Conservation (phyloP, 2,888 invertebrate species). For the Linhomoeus sp. region DNA sequence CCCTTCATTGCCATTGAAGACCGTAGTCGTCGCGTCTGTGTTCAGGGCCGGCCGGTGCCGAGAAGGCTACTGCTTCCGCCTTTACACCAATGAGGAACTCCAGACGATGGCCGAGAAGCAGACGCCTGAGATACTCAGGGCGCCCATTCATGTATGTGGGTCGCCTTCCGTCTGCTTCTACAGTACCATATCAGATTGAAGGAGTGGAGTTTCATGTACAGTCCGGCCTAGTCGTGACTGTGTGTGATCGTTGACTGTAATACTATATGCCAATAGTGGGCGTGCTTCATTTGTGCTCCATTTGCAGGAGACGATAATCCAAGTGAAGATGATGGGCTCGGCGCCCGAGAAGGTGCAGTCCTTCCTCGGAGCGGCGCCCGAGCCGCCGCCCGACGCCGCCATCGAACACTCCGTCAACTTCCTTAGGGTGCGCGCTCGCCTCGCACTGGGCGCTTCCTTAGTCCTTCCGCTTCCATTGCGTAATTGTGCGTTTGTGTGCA, state of each 20-base stretch:
- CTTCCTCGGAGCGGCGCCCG: slow-evolving; percentile 59
- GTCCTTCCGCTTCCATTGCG: no score
- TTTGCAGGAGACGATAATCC: slow-evolving; percentile 4
- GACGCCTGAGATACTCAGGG: slow-evolving; percentile 59
- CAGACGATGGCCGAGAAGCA: slow-evolving; percentile 35
- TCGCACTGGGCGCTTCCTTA: no score
- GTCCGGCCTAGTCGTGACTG: no score
- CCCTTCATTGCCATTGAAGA: background rate
- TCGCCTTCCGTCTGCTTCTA: no score
- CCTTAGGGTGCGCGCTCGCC: slow-evolving; percentile 29
- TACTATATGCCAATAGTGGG: no score
- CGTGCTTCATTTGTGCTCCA: no score
- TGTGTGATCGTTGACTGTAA: no score
- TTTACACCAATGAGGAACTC: slow-evolving; percentile 52
- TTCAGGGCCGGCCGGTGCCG: slow-evolving; percentile 52
- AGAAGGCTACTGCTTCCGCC: slow-evolving; percentile 63
- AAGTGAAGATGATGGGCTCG: slow-evolving; percentile 54
- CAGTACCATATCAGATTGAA: no score
- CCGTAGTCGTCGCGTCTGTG: background rate
- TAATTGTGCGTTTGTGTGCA: no score
- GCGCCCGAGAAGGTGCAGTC: slow-evolving; percentile 53
- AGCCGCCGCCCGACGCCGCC: slow-evolving; percentile 58
- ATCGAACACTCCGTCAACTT: slow-evolving; percentile 51
- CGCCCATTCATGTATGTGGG: slow-evolving; percentile 58
- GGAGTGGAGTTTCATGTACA: no score